Conservation (phyloP, 1,140 invertebrate species). For the Zaprionus africanus region DNA sequence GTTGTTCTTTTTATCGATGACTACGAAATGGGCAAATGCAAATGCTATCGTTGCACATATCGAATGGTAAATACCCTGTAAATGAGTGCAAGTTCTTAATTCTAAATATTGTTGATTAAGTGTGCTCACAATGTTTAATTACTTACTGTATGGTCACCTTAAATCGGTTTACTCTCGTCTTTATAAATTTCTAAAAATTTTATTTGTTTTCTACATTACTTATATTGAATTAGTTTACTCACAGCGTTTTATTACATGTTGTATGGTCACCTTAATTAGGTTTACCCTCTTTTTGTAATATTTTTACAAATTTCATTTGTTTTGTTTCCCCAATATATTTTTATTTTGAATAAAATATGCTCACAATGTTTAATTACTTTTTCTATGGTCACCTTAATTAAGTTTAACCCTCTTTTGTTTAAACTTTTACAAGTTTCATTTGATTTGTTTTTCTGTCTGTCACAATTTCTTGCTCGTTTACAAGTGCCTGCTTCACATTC, state of each 20-base stretch:
- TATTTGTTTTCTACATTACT: too few species aligned
- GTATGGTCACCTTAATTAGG: too few species aligned
- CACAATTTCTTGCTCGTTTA: neutral
- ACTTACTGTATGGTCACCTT: neutral
- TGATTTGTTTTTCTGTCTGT: neutral
- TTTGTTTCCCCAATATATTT: too few species aligned
- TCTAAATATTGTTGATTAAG: too few species aligned
- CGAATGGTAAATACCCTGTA: neutral
- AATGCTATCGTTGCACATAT: neutral
- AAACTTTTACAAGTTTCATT: neutral
- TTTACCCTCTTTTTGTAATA: too few species aligned
- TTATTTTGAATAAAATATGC: too few species aligned
- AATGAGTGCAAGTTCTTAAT: neutral
- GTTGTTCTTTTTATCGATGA: slow-evolving; percentile 18
- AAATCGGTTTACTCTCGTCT: neutral
- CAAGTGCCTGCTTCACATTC: neutral
- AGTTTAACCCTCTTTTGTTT: neutral
- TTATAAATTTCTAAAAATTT: neutral
- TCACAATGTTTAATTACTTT: too few species aligned
- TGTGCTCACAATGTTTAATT: neutral
- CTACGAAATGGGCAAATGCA: neutral
- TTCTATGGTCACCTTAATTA: neutral
- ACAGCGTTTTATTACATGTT: too few species aligned
- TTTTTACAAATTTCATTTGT: too few species aligned
- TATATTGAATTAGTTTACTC: too few species aligned